Evolutionary conservation across 2,113 vertebrate species (phyloP).

Genomic region (Anguilla rostrata): DNA sequence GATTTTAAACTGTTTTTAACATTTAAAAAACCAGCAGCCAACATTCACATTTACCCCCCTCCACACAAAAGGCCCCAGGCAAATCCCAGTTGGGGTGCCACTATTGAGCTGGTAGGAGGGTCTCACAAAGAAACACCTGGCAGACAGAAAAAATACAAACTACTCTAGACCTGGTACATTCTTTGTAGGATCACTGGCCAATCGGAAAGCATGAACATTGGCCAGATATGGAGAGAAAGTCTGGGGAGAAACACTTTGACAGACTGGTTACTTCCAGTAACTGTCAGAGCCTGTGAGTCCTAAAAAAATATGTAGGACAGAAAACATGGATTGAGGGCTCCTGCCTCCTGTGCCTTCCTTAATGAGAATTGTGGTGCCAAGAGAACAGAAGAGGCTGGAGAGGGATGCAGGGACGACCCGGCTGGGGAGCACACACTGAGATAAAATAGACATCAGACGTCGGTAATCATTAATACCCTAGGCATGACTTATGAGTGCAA

Average conservation of each 20-base stretch:
- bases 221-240: background rate
- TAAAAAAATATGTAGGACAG: slow-evolving; percentile 50
- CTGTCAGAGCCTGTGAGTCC: slow-evolving; percentile 14
- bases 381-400: slow-evolving; percentile 8
- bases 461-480: slow-evolving; percentile 60
- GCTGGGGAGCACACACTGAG: slow-evolving; percentile 42
- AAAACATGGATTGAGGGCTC: slow-evolving; percentile 41
- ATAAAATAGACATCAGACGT: slow-evolving; percentile 57
- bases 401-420: slow-evolving; percentile 15
- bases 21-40: background rate
- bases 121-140: background rate
- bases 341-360: slow-evolving; percentile 46
- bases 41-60: background rate
- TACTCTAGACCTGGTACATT: background rate
- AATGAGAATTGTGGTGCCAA: slow-evolving; percentile 50
- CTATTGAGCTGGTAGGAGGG: background rate
- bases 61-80: background rate
- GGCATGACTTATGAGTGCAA: slow-evolving; percentile 38
- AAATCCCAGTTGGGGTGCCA: background rate
- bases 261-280: background rate
- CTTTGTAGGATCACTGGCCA: background rate
- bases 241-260: background rate
- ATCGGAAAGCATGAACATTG: background rate
- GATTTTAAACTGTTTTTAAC: slow-evolving; percentile 29
- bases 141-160: background rate